phyloP scores from a whole-genome alignment of 2,888 invertebrate species.

The Melangyna quadrimaculata region DNA sequence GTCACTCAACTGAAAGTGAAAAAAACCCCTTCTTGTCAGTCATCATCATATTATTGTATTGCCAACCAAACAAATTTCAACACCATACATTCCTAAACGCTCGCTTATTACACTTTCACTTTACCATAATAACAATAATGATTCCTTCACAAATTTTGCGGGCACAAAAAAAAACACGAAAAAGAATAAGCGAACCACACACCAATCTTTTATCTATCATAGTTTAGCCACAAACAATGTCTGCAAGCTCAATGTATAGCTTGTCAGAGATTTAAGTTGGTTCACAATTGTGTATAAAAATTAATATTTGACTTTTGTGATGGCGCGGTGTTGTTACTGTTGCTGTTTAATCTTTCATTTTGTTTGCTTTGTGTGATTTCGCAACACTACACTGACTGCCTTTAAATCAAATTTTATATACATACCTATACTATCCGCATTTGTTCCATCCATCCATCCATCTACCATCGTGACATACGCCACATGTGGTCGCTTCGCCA shows the following conservation, averaged over 20 bases:
- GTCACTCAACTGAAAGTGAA: slow-evolving; percentile 53
- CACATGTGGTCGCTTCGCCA: slow-evolving; percentile 57
- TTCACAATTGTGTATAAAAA: slow-evolving; percentile 39
- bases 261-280: slow-evolving; percentile 25
- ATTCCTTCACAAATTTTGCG: slow-evolving; percentile 48
- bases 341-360: slow-evolving; percentile 3
- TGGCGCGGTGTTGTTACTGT: not conserved
- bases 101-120: slow-evolving; percentile 70
- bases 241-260: not conserved
- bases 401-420: slow-evolving; percentile 57
- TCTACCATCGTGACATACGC: slow-evolving; percentile 64
- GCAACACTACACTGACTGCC: slow-evolving; percentile 49
- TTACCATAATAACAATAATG: slow-evolving; percentile 53
- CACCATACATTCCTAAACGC: slow-evolving; percentile 67
- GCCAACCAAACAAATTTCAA: slow-evolving; percentile 61
- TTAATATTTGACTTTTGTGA: slow-evolving; percentile 52
- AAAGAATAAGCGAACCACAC: slow-evolving; percentile 17
- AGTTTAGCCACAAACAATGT: not conserved
- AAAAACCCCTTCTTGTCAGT: slow-evolving; percentile 32
- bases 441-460: slow-evolving; percentile 63
- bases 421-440: slow-evolving; percentile 58
- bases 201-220: slow-evolving; percentile 31
- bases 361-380: slow-evolving; percentile 40
- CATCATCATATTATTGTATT: not conserved
- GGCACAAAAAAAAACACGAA: slow-evolving; percentile 30